A percentile compares a stretch with the other conserved stretches of the same genome.
phyloP scores from a whole-genome alignment of 2,797 vertebrate genomes.

The Eulemur coronatus region DNA sequence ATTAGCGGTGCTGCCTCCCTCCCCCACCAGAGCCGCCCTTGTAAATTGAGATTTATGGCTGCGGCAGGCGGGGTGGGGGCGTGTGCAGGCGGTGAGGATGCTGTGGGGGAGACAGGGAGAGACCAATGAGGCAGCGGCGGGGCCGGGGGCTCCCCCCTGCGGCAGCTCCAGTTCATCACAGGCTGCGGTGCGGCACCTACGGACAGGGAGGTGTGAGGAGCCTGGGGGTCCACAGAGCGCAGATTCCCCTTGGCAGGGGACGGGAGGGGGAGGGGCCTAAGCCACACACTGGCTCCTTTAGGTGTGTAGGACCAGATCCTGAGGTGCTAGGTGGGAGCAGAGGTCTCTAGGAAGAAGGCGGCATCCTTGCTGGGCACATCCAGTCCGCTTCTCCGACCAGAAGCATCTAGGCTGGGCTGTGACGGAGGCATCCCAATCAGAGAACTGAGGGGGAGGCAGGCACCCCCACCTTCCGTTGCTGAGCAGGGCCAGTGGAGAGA shows the following conservation, averaged over 20 bases:
- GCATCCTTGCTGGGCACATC: neutral
- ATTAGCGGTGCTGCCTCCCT: slow-evolving; percentile 88
- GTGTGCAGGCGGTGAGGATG: slow-evolving; percentile 76
- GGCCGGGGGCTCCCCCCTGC: slow-evolving; percentile 78
- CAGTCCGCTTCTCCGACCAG: slow-evolving; percentile 17
- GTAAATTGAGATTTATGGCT: slow-evolving; percentile 92
- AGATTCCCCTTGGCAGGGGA: slow-evolving; percentile 77
- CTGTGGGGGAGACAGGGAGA: slow-evolving; percentile 73
- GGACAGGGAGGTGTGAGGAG: slow-evolving; percentile 83
- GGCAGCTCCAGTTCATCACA: slow-evolving; percentile 84
- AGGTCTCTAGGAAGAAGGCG: slow-evolving; percentile 43
- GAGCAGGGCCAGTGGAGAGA: neutral
- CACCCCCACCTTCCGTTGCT: neutral
- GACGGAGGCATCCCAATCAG: neutral
- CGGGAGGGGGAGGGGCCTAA: neutral
- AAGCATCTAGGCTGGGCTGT: neutral
- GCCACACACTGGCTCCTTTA: neutral
- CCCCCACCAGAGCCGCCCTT: slow-evolving; percentile 86
- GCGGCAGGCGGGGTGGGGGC: slow-evolving; percentile 84
- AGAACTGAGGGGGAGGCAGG: neutral
- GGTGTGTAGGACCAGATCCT: neutral
- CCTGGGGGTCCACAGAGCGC: slow-evolving; percentile 74
- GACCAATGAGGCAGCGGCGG: slow-evolving; percentile 67
- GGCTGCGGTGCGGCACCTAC: slow-evolving; percentile 85
- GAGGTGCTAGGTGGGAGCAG: neutral